phyloP scores from a whole-genome alignment of 2,113 vertebrate species.

The Actinemys pallida region DNA sequence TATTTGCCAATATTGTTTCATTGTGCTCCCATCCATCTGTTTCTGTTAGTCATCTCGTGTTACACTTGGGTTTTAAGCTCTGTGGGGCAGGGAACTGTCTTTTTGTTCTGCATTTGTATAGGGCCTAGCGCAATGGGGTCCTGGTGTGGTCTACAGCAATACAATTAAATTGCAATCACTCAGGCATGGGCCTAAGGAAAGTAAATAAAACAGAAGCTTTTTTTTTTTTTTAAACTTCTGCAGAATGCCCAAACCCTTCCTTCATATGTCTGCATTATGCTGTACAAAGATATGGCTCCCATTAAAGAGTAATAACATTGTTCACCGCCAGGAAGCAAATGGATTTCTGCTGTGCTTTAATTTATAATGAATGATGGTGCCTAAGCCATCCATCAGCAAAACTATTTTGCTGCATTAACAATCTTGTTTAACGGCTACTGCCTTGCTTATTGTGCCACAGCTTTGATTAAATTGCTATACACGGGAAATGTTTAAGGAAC shows the following conservation, averaged over 20 bases:
- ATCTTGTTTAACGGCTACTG: slow-evolving; percentile 54
- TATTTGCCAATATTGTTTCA: neutral
- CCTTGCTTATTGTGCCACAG: slow-evolving; percentile 45
- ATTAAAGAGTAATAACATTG: slow-evolving; percentile 47
- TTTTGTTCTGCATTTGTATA: neutral
- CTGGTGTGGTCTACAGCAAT: neutral
- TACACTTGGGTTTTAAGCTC: neutral
- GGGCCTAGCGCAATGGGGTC: neutral
- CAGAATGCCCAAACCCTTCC: neutral
- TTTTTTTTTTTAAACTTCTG: neutral
- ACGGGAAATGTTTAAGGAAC: slow-evolving; percentile 63
- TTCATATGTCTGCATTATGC: neutral
- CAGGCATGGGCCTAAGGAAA: neutral
- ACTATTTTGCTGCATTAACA: slow-evolving; percentile 25
- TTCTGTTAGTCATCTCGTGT: neutral
- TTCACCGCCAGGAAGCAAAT: slow-evolving; percentile 49
- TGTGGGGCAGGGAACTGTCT: neutral
- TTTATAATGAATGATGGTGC: slow-evolving; percentile 47
- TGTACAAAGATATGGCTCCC: neutral
- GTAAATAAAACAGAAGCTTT: neutral
- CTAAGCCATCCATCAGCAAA: slow-evolving; percentile 51
- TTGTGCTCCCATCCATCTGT: neutral
- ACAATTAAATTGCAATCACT: neutral
- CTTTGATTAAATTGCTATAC: slow-evolving; percentile 63
- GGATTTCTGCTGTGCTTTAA: slow-evolving; percentile 48